A percentile compares a stretch with the other conserved stretches of the same genome.
phyloP scores from a whole-genome alignment of 2,888 invertebrate genomes.

The Melikaiella ostensackeni region DNA sequence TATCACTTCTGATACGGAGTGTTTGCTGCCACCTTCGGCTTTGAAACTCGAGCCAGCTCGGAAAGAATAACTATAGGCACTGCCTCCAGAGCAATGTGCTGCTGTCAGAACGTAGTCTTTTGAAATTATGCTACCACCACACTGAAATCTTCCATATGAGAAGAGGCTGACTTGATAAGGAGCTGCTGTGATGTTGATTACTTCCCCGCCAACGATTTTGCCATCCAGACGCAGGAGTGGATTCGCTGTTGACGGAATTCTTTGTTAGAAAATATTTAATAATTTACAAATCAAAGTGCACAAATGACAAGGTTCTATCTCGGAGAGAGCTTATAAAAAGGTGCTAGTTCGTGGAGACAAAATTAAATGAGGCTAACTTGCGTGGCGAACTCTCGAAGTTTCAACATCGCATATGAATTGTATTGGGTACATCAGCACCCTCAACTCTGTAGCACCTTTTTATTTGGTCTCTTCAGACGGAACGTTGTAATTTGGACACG shows the following conservation, averaged over 20 bases:
- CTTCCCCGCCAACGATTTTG: constrained; percentile 25
- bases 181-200: constrained; percentile 42
- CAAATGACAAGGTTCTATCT: no score
- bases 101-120: constrained; percentile 45
- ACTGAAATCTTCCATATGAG: constrained; percentile 22
- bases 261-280: background rate
- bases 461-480: no score
- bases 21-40: constrained; percentile 35
- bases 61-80: background rate
- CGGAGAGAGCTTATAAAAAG: no score
- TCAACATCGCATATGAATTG: no score
- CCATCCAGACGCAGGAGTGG: background rate
- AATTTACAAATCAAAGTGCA: no score
- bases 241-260: constrained; percentile 13
- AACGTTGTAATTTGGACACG: no score
- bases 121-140: constrained; percentile 46
- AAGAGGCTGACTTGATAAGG: constrained; percentile 44
- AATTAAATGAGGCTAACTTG: no score
- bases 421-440: no score
- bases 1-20: constrained; percentile 35
- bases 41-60: constrained; percentile 41
- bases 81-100: constrained; percentile 40
- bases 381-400: no score
- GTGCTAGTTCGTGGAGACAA: no score
- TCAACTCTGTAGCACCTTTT: no score